phyloP scores from a whole-genome alignment of 2,888 invertebrate genomes.

The Drosophila leonis region DNA sequence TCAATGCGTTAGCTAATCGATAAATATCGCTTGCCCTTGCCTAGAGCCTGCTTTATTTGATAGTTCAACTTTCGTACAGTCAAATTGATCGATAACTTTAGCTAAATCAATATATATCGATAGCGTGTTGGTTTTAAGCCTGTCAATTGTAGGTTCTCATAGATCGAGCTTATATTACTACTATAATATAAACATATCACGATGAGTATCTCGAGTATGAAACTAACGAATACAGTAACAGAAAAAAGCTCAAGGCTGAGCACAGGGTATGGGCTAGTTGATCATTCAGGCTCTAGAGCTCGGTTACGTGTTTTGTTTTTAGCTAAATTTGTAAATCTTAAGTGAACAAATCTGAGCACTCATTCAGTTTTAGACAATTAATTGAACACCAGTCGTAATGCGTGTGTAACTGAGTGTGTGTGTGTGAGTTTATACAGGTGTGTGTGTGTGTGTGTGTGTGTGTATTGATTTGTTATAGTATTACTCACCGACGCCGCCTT shows the following conservation, averaged over 20 bases:
- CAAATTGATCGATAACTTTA: too few species aligned
- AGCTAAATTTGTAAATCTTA: conserved; percentile 50
- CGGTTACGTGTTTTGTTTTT: conserved; percentile 18
- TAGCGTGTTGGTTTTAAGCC: too few species aligned
- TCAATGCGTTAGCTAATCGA: too few species aligned
- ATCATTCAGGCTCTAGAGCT: not conserved
- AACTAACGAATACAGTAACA: not conserved
- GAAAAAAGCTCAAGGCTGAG: not conserved
- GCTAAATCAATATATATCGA: too few species aligned
- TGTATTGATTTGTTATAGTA: not conserved
- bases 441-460: not conserved
- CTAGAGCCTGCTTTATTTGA: too few species aligned
- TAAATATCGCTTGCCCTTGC: too few species aligned
- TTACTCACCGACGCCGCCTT: conserved; percentile 73
- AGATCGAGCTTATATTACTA: too few species aligned
- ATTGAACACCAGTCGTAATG: conserved; percentile 48
- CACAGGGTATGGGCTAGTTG: not conserved
- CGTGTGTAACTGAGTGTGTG: not conserved
- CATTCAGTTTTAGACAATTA: conserved; percentile 52
- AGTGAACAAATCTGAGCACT: conserved; percentile 47
- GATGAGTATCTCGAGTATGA: too few species aligned
- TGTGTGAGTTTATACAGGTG: not conserved
- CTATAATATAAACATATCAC: too few species aligned
- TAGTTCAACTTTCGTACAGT: too few species aligned
- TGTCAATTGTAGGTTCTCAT: too few species aligned